Base-by-base conservation (phyloP, 2,888 invertebrate species). In the Synergus umbraculus region DNA sequence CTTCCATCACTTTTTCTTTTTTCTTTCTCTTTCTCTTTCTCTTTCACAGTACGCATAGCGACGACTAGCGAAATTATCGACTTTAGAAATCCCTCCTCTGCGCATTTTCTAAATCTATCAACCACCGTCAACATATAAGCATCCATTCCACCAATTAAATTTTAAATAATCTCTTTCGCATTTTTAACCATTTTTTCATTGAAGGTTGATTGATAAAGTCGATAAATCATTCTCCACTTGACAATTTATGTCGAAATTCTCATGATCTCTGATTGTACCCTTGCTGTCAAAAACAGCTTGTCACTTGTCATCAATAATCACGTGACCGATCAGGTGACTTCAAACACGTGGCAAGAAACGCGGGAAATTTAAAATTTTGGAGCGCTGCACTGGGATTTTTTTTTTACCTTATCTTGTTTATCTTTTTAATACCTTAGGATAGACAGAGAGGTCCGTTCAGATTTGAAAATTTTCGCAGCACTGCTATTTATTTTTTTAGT, bases 1-100 rank as follows among this genome's bases (percentile, higher is more conserved):
- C 37, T 37, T 58, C 41, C 69, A 29, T 73, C 49, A 54, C 46
- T 13, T 63, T 63, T 63, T 4, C 46, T 2, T 49, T 73, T 37
- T 43, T 18, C n/a, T 18, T 44, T 8, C 18, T n/a, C 49, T 18
- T 44, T 8, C 18, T n/a, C 49, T 18, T 73, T 54, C 54, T 73
- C 37, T 41, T 22, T 58, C 15, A 5, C 37, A 46, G 37, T 64
- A 64, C 37, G 13, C 37, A 13, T 37, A 64, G 13, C 13, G 64
- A 13, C 64, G 29, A 29, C 65, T 12, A 29, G 63, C 13, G 67
- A 67, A 67, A 44, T 67, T 67, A 73, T 73, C 73, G 73, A 73
- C 54, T 54, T 58, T 29, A 49, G 54, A 73, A 73, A 73, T 73
- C 69, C 49, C 37, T 49, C 10, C 54, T 73, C 73, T 54, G 54